phyloP scores from a whole-genome alignment of 2,888 invertebrate genomes.

The Oscheius myriophilus region DNA sequence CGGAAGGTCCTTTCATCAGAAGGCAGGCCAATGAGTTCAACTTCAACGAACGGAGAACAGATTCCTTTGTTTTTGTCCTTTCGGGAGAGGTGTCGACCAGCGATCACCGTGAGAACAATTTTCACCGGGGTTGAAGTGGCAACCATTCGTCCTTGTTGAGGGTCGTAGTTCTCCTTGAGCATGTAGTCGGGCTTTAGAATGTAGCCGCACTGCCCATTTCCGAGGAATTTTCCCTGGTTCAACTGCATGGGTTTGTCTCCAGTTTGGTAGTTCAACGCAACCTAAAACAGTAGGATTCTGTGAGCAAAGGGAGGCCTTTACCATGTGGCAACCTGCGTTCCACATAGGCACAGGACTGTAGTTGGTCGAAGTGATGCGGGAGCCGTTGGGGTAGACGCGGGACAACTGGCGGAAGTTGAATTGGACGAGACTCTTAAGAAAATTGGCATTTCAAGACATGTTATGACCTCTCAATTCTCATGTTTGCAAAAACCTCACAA shows the following conservation, averaged over 20 bases:
- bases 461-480: too few species aligned
- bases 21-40: conserved; percentile 64
- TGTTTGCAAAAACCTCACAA: too few species aligned
- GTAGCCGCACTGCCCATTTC: conserved; percentile 92
- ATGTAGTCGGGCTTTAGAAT: conserved; percentile 89
- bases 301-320: background rate
- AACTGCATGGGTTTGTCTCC: conserved; percentile 93
- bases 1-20: conserved; percentile 78
- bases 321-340: conserved; percentile 96
- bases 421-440: conserved; percentile 42
- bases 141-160: conserved; percentile 76
- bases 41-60: conserved; percentile 68
- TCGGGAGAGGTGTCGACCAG: conserved; percentile 87
- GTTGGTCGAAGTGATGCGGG: conserved; percentile 94
- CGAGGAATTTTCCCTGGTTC: conserved; percentile 89
- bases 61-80: conserved; percentile 75
- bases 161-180: conserved; percentile 80
- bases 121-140: conserved; percentile 56
- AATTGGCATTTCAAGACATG: background rate
- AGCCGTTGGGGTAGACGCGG: conserved; percentile 88
- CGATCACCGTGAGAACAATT: conserved; percentile 77
- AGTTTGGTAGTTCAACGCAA: conserved; percentile 96
- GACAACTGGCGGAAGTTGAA: conserved; percentile 81
- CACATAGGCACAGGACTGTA: conserved; percentile 93
- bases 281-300: conserved; percentile 30